Evolutionary conservation across 1,140 invertebrate genomes (phyloP), one percentile per base, ranked within the genome.

Genomic region (Apis laboriosa): DNA sequence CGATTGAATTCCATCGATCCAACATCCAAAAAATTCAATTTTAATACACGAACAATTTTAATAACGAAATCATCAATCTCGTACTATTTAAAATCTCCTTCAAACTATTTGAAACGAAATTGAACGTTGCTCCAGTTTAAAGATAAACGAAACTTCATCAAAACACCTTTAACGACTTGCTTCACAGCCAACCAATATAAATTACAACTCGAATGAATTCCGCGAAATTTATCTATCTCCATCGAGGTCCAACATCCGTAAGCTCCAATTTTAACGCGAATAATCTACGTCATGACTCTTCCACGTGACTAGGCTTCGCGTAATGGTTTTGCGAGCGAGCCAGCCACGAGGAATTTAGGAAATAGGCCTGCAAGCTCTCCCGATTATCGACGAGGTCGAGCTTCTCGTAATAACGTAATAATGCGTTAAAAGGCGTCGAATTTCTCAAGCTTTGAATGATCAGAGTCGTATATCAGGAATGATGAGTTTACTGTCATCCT

Each of bases 391-490:
- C 64, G n/a, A 76, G 53, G 55, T 34, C 63, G 34, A 19, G 43
- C 21, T 56, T 21, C 58, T 63, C 75, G 58, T 83, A 83, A 78
- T 78, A 83, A 76, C 66, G 66, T 77, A 83, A 83, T 83, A 70
- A 77, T 15, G 80, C 67, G 75, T 71, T 82, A 82, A 83, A 83
- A 78, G 17, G 34, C 53, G 34, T 51, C 28, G n/a, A 49, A 72
- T 71, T 60, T 83, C 56, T 43, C 24, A 49, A 34, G n/a, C 66
- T 43, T 43, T 51, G 28, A 24, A 79, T 34, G 60, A 83, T 79
- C 61, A 63, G 21, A 60, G 85, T 86, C 86, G 80, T 90, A 89
- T 89, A 90, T 89, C 79, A 86, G 77, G 80, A 34, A 90, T 90
- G 83, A 89, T 89, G 86, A 90, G 84, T 89, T 90, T 89, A 90